Evolutionary conservation across 2,113 vertebrate species (phyloP).

Genomic region (Suricata suricatta): DNA sequence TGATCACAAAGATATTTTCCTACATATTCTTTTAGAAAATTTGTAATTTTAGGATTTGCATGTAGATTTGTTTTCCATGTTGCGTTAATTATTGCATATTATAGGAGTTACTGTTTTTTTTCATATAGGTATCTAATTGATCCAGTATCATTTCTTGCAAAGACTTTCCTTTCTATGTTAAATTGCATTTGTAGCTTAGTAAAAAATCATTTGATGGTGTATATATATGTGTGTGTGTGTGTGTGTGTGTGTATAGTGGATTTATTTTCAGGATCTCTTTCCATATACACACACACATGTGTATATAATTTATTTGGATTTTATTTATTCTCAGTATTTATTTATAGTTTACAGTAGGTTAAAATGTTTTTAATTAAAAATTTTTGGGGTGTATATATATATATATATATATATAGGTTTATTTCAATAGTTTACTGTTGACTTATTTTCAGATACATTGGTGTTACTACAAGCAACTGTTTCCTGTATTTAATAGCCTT

Average conservation of each 20-base stretch:
- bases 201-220: background rate
- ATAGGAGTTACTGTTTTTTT: background rate
- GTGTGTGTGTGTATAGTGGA: background rate
- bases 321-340: background rate
- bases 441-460: conserved; percentile 92
- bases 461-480: conserved; percentile 92
- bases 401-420: conserved; percentile 36
- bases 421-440: conserved; percentile 91
- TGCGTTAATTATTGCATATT: conserved; percentile 4
- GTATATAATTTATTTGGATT: background rate
- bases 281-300: background rate
- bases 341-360: background rate
- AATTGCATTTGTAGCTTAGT: background rate
- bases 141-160: background rate
- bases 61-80: background rate
- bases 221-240: background rate
- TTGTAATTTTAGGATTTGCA: conserved; percentile 23
- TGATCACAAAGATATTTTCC: background rate
- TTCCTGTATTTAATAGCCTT: conserved; percentile 86
- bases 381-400: too few species aligned
- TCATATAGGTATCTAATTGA: background rate
- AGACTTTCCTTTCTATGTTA: background rate
- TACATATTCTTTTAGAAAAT: background rate
- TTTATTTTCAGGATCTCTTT: background rate
- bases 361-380: background rate